Evolutionary conservation across 2,113 vertebrate genomes (phyloP), one percentile per base, ranked within the genome.

Genomic region (Entomyzon cyanotis): DNA sequence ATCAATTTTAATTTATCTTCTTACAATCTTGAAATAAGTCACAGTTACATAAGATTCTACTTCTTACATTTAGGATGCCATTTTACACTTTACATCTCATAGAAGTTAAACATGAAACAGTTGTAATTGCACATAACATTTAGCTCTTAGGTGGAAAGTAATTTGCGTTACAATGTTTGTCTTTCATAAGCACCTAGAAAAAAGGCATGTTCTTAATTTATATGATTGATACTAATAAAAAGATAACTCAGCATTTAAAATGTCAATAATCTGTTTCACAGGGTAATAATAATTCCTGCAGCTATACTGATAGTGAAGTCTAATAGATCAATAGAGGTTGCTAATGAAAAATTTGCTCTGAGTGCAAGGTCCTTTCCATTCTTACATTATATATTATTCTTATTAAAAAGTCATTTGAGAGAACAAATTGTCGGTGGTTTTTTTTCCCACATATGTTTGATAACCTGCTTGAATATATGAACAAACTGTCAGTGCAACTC

Each of bases 371-470:
- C 15, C 2, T 3, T 60, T 81, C 33, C 15, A 42, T 69, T 69
- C 30, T 64, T 74, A 24, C 1, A 2, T 68, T 73, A 30, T 30
- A 4, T 23, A 22, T 55, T 77, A 59, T 18, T 28, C 4, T 64
- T 37, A 49, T 33, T 25, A 64, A 49, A 73, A 84, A 71, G 4
- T 17, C 2, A 2, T 28, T 60, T 70, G 12, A 55, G 12, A 80
- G 59, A 21, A 41, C 5, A 82, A 91, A 90, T 52, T 30, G 8
- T 47, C 6, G 24, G 20, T 37, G 12, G 41, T 85, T 49, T 47
- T 49, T 49, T 23, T 12, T 4, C 11, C 35, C 3, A 19, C 3
- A 10, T 28, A 33, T 0, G 0, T 71, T 37, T 53, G 21, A 39
- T 23, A 74, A 55, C 2, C 6, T 41, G 12, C 7, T 31, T 44